Percentiles rank a stretch among this genome's conserved stretches.
These are phyloP conservation scores for Actinostola sp. DNA, from an alignment of 92 coral and sea anemone genomes.

Conservation along the genomic window DNA sequence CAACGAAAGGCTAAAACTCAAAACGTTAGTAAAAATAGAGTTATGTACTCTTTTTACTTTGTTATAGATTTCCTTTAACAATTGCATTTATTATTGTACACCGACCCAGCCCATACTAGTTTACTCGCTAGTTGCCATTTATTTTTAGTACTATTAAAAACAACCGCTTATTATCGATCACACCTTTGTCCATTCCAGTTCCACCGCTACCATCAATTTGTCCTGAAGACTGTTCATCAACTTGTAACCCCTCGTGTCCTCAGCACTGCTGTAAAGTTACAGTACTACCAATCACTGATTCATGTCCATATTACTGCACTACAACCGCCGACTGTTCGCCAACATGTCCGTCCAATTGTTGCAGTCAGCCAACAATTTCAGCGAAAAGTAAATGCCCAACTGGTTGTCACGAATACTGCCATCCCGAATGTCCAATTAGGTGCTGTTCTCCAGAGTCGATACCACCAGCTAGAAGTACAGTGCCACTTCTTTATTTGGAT, in stretches of 20 bases:
- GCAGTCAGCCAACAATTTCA: slow-evolving; percentile 12
- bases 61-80: too few species aligned
- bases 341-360: slow-evolving; percentile 16
- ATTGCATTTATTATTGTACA: too few species aligned
- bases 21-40: too few species aligned
- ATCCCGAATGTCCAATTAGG: neutral
- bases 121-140: neutral
- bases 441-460: neutral
- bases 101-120: neutral
- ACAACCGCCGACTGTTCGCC: slow-evolving; percentile 53
- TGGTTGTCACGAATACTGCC: neutral
- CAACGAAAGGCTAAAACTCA: too few species aligned
- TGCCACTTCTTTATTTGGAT: neutral
- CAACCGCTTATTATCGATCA: neutral
- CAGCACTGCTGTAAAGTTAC: slow-evolving; percentile 54
- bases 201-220: slow-evolving; percentile 29
- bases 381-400: neutral
- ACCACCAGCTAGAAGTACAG: neutral
- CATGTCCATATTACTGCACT: slow-evolving; percentile 52
- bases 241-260: slow-evolving; percentile 27
- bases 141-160: neutral
- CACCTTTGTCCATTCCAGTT: slow-evolving; percentile 4
- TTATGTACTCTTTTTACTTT: too few species aligned
- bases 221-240: slow-evolving; percentile 32
- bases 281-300: neutral